These are phyloP conservation scores for Heliornis fulica DNA, from an alignment of 2,113 vertebrate species.

Conservation along the genomic window DNA sequence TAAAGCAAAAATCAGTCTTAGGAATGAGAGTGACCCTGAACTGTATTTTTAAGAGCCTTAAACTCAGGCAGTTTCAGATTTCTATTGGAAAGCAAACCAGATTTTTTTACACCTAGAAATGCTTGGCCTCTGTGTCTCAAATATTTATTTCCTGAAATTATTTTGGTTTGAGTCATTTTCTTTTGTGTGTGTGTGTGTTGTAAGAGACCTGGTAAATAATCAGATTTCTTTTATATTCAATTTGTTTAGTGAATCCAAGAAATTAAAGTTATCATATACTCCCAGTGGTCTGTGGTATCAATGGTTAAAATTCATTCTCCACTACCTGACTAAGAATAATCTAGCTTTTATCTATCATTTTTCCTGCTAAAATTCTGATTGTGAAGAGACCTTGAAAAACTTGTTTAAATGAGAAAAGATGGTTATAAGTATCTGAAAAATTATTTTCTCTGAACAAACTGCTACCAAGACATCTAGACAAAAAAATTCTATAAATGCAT, in stretches of 20 bases:
- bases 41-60: neutral
- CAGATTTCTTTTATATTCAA: neutral
- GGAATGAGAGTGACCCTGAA: neutral
- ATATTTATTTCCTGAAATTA: neutral
- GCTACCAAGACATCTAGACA: neutral
- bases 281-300: neutral
- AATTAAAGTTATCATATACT: neutral
- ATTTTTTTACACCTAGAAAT: neutral
- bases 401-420: neutral
- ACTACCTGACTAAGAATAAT: neutral
- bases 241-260: neutral
- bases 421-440: neutral
- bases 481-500: neutral
- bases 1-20: fast-evolving
- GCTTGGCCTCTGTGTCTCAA: neutral
- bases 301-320: neutral
- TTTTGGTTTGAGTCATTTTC: neutral
- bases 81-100: neutral
- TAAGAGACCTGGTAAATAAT: neutral
- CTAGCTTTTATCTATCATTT: neutral
- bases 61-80: neutral
- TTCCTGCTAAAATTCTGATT: neutral
- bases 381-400: neutral
- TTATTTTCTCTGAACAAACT: neutral
- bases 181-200: neutral